Percentiles rank a stretch among this genome's conserved stretches.
Evolutionary conservation across 2,888 invertebrate species (phyloP).

Genomic region (Blera fallax): DNA sequence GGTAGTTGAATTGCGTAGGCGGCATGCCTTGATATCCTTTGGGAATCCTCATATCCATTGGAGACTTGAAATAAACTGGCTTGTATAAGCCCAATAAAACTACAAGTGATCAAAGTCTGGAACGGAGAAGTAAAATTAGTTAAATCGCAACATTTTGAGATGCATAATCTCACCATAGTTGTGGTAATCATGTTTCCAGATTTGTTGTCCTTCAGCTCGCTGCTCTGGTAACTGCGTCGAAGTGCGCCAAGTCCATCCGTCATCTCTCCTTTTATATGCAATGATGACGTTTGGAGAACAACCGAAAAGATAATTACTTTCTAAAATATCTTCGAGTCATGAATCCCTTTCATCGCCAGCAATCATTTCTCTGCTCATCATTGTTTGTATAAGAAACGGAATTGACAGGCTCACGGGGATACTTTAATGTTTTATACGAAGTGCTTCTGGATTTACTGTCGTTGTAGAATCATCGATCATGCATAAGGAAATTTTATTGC

Average conservation of each 20-base stretch:
- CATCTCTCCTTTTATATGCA: neutral
- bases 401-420: constrained; percentile 4
- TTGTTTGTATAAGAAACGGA: neutral
- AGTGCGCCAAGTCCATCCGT: neutral
- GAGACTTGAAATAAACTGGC: neutral
- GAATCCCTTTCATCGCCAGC: neutral
- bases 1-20: neutral
- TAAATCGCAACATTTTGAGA: neutral
- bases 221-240: neutral
- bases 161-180: neutral
- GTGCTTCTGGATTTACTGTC: neutral
- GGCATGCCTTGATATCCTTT: neutral
- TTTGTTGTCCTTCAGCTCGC: neutral
- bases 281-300: neutral
- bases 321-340: neutral
- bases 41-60: neutral
- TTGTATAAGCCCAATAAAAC: neutral
- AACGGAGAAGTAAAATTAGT: neutral
- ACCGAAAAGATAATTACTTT: neutral
- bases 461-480: neutral
- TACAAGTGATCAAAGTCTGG: neutral
- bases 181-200: neutral
- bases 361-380: constrained; percentile 1
- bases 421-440: neutral
- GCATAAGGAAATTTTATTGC: neutral